phyloP scores from a whole-genome alignment of 2,888 invertebrate species.

The Macropis europaea region DNA sequence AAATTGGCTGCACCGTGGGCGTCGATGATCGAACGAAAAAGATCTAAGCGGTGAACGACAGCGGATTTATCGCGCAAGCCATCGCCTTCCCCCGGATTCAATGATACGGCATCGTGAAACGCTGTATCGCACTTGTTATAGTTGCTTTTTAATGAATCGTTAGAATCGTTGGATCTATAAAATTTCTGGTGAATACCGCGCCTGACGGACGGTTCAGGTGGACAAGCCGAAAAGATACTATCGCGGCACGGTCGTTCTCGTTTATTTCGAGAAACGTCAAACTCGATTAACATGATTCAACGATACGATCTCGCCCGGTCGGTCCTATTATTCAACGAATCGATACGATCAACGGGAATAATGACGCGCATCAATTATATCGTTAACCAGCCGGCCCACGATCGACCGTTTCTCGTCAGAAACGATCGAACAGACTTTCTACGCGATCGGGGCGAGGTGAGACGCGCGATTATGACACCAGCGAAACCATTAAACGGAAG shows the following conservation, averaged over 20 bases:
- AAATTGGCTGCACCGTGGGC: constrained; percentile 30
- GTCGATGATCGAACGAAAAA: constrained; percentile 1
- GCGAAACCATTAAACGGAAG: background rate
- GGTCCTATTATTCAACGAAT: constrained; percentile 45
- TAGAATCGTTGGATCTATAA: background rate
- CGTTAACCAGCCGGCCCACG: constrained; percentile 23
- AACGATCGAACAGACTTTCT: constrained; percentile 6
- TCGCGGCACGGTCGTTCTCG: constrained; percentile 26
- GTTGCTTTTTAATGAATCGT: background rate
- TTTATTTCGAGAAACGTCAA: constrained; percentile 32
- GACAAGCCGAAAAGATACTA: constrained; percentile 16
- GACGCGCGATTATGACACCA: too few relatives aligned
- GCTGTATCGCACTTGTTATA: background rate
- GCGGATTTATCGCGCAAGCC: background rate
- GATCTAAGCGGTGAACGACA: background rate
- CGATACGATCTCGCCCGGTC: constrained; percentile 41
- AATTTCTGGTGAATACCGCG: constrained; percentile 2
- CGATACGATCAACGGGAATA: constrained; percentile 39
- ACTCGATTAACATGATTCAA: constrained; percentile 40
- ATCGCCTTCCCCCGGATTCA: background rate
- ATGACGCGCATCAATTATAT: constrained; percentile 42
- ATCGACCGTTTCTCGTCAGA: background rate
- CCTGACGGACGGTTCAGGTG: background rate
- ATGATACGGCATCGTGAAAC: background rate
- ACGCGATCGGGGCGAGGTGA: background rate